Percentiles rank a stretch among this genome's conserved stretches.
Evolutionary conservation across 2,888 invertebrate species (phyloP).

Genomic region (Hedya salicella): DNA sequence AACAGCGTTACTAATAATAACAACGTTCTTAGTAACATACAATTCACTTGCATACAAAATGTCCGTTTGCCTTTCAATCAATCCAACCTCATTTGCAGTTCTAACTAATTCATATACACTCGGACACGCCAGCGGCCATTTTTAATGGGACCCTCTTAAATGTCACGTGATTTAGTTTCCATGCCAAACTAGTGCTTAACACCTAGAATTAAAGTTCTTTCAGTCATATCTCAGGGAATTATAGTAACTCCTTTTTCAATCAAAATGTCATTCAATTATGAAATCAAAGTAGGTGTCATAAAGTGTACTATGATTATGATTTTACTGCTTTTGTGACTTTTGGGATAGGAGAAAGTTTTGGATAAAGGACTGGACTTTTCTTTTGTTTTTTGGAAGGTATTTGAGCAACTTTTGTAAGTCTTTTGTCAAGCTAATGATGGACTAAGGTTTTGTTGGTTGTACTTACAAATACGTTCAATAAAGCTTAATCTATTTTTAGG

Average conservation of each 20-base stretch:
- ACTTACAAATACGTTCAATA: not conserved
- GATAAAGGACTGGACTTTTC: slow-evolving; percentile 8
- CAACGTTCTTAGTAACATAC: not conserved
- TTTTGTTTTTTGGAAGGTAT: slow-evolving; percentile 13
- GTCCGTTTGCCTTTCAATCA: slow-evolving; percentile 8
- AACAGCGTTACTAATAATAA: too few relatives aligned
- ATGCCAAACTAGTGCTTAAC: not conserved
- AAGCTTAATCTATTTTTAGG: not conserved
- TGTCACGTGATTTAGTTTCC: not conserved
- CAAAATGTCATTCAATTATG: not conserved
- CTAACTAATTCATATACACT: slow-evolving; percentile 13
- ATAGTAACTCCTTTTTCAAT: not conserved
- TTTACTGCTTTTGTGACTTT: not conserved
- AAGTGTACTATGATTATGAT: not conserved
- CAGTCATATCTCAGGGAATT: not conserved
- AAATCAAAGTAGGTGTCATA: not conserved
- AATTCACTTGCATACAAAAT: not conserved
- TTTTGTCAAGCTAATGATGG: slow-evolving; percentile 14
- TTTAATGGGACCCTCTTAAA: not conserved
- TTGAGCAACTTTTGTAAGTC: slow-evolving; percentile 8
- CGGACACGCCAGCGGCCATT: slow-evolving; percentile 2
- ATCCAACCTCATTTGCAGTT: slow-evolving; percentile 13
- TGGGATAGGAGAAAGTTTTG: not conserved
- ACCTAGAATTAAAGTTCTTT: not conserved
- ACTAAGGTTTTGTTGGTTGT: not conserved